These are phyloP conservation scores for Zosterops japonicus DNA, from an alignment of 2,113 vertebrate species.

Conservation along the genomic window DNA sequence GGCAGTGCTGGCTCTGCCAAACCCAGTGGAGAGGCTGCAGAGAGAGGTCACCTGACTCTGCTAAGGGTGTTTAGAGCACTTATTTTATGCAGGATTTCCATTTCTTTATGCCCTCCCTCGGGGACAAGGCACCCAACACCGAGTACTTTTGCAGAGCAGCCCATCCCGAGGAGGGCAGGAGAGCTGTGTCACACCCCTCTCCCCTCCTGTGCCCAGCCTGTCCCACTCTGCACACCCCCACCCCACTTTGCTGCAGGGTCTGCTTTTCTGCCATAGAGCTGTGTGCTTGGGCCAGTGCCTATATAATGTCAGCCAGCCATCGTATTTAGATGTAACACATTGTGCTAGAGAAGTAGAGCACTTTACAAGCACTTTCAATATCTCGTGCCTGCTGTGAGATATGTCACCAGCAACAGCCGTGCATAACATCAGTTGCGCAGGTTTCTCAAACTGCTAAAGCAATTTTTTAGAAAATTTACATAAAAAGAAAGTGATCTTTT, in stretches of 20 bases:
- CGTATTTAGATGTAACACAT: not conserved
- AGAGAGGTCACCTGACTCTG: accelerated
- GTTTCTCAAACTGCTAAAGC: not conserved
- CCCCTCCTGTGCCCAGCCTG: not conserved
- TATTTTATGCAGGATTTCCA: not conserved
- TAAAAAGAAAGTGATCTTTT: not conserved
- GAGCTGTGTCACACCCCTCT: accelerated
- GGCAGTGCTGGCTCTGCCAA: not conserved
- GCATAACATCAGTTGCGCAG: not conserved
- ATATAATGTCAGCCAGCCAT: not conserved
- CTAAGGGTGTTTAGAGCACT: not conserved
- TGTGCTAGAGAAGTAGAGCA: not conserved
- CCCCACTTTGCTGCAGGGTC: accelerated
- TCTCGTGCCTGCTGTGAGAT: not conserved
- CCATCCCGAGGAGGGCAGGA: accelerated
- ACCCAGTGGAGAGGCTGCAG: not conserved
- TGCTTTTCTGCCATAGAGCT: not conserved
- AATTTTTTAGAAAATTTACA: not conserved
- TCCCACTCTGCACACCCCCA: not conserved
- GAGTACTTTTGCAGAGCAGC: not conserved
- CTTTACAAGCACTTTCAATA: not conserved
- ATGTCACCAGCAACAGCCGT: not conserved
- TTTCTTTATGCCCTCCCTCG: accelerated
- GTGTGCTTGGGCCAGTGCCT: accelerated
- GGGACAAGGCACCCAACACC: too few species aligned